Conservation (phyloP, 2,113 vertebrate species). For the Etheostoma spectabile region DNA sequence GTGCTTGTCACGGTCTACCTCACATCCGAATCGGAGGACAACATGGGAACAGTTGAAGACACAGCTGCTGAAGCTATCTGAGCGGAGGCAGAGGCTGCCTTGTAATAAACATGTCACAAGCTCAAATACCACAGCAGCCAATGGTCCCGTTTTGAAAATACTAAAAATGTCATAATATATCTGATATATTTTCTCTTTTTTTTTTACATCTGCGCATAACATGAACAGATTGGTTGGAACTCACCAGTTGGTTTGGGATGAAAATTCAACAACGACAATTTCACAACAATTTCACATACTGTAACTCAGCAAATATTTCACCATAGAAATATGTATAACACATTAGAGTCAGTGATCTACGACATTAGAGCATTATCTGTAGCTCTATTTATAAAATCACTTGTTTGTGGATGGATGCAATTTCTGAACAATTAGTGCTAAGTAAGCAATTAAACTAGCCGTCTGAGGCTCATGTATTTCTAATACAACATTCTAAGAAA, state of each 20-base stretch:
- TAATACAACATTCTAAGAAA: not conserved
- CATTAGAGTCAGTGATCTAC: not conserved
- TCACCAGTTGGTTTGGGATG: not conserved
- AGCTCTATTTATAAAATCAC: not conserved
- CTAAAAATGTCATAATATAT: not conserved
- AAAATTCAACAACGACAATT: not conserved
- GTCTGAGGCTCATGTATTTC: not conserved
- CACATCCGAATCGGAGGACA: slow-evolving; percentile 47
- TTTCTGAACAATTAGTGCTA: not conserved
- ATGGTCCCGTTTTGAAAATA: not conserved
- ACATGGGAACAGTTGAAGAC: slow-evolving; percentile 52
- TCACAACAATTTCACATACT: not conserved
- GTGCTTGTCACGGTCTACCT: slow-evolving; percentile 44
- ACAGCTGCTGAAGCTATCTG: slow-evolving; percentile 40
- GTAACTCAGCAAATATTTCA: not conserved
- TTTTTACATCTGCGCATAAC: not conserved
- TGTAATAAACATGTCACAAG: not conserved
- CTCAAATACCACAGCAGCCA: slow-evolving; percentile 4
- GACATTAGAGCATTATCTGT: not conserved
- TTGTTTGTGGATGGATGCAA: not conserved
- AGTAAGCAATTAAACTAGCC: not conserved
- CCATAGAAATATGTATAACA: not conserved
- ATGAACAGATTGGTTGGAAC: not conserved
- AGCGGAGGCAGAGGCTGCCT: slow-evolving; percentile 9
- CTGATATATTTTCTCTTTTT: not conserved